Conservation (phyloP, 2,113 vertebrate species). For the Chunga burmeisteri region DNA sequence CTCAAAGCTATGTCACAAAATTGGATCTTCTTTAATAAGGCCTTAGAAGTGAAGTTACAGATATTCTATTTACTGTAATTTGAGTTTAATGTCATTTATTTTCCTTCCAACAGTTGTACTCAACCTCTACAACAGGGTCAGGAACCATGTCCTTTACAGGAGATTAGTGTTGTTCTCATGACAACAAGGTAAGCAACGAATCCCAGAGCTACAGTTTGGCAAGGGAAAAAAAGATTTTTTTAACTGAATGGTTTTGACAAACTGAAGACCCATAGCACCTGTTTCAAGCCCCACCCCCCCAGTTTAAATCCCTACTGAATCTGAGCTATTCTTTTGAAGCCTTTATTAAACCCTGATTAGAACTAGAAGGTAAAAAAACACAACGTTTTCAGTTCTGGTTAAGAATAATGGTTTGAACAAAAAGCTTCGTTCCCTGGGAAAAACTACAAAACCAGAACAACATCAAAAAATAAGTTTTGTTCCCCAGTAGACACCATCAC, state of each 20-base stretch:
- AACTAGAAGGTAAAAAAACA: background rate
- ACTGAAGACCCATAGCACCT: background rate
- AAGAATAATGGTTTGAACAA: background rate
- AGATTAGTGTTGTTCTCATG: background rate
- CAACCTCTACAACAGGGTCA: background rate
- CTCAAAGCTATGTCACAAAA: background rate
- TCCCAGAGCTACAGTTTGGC: background rate
- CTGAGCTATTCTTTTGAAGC: background rate
- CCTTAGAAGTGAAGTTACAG: background rate
- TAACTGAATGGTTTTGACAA: background rate
- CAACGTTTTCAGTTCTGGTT: background rate
- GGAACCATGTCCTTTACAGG: background rate
- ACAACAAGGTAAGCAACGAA: background rate
- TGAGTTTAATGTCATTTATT: background rate
- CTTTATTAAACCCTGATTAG: background rate
- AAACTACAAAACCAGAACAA: background rate
- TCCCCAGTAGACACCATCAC: background rate
- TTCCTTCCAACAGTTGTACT: background rate
- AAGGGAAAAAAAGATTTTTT: background rate
- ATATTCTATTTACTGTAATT: background rate
- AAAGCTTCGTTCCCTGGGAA: background rate
- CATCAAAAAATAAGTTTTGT: background rate
- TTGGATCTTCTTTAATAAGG: background rate
- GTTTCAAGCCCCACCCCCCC: background rate
- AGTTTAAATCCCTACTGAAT: background rate